phyloP scores from a whole-genome alignment of 2,797 vertebrate genomes.

The Leucoraja ocellata region DNA sequence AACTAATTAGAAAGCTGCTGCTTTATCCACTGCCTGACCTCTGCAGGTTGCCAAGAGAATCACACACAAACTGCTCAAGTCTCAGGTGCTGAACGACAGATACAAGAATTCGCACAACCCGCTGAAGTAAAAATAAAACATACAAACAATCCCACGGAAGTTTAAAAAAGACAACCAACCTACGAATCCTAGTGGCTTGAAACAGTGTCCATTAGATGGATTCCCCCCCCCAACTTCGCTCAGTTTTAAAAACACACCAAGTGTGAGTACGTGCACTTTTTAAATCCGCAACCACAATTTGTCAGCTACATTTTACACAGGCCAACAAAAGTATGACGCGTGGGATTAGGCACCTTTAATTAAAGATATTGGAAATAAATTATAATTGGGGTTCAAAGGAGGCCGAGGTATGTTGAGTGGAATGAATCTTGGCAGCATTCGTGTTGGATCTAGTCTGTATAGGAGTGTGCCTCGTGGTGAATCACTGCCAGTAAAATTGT shows the following conservation, averaged over 20 bases:
- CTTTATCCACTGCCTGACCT: constrained; percentile 9
- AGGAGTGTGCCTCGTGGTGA: neutral
- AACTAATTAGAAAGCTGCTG: neutral
- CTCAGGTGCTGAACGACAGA: neutral
- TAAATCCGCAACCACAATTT: neutral
- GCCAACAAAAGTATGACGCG: neutral
- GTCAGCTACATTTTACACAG: neutral
- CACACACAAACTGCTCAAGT: neutral
- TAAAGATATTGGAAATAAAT: neutral
- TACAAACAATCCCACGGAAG: neutral
- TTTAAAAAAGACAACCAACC: neutral
- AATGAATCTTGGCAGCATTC: neutral
- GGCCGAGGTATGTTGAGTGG: neutral
- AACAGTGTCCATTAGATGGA: neutral
- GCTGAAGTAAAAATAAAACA: neutral
- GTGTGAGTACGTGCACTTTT: too few species aligned
- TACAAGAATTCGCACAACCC: neutral
- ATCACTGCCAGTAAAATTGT: too few species aligned
- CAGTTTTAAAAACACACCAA: too few species aligned
- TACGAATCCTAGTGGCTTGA: neutral
- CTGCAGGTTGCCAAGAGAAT: constrained; percentile 25
- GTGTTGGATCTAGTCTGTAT: neutral
- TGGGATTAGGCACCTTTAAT: neutral
- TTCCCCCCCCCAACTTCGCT: neutral
- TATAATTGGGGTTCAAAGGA: neutral